Percentiles rank a stretch among this genome's conserved stretches.
These are phyloP conservation scores for Melitaea cinxia DNA, from an alignment of 1,140 invertebrate genomes.

Conservation along the genomic window DNA sequence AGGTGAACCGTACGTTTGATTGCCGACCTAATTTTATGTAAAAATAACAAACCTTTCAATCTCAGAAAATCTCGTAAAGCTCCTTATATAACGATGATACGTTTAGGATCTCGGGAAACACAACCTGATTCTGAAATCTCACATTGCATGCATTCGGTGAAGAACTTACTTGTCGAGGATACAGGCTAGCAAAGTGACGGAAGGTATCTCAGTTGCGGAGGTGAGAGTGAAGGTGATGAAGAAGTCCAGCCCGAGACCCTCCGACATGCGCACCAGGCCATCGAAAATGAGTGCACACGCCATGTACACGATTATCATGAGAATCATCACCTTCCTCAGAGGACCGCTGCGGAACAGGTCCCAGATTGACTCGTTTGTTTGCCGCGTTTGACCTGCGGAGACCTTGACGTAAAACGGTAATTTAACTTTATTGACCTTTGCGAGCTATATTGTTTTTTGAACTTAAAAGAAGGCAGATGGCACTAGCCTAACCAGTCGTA, in stretches of 20 bases:
- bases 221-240: conserved; percentile 87
- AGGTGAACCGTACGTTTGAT: too few species aligned
- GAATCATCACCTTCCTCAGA: conserved; percentile 82
- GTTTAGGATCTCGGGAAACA: too few species aligned
- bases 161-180: conserved; percentile 83
- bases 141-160: too few species aligned
- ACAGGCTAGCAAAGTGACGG: conserved; percentile 85
- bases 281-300: conserved; percentile 86
- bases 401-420: conserved; percentile 41
- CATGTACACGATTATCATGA: conserved; percentile 83
- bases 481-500: too few species aligned
- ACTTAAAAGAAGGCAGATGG: neutral
- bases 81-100: too few species aligned
- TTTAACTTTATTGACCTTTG: neutral
- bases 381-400: conserved; percentile 64
- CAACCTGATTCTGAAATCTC: too few species aligned
- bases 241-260: conserved; percentile 84
- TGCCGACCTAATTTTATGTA: too few species aligned
- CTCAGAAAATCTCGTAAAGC: too few species aligned
- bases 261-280: conserved; percentile 85
- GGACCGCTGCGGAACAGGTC: conserved; percentile 83
- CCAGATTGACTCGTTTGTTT: conserved; percentile 74
- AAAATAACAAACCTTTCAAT: too few species aligned
- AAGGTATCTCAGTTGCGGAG: conserved; percentile 87
- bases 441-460: too few species aligned